Conservation (phyloP, 2,113 vertebrate genomes). For the Climacteris rufus region DNA sequence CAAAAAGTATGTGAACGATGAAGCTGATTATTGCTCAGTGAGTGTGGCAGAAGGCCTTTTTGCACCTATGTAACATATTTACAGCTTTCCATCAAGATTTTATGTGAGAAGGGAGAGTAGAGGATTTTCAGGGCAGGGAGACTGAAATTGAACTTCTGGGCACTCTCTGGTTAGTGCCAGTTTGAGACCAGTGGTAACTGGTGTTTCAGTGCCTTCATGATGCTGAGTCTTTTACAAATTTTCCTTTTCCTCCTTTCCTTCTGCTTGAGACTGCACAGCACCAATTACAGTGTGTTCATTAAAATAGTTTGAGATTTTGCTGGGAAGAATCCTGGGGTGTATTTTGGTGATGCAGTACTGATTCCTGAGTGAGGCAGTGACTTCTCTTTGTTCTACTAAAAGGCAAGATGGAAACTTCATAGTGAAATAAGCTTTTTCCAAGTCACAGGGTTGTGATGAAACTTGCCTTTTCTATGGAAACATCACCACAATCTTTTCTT, state of each 20-base stretch:
- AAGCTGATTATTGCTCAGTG: neutral
- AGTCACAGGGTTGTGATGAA: neutral
- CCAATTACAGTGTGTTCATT: neutral
- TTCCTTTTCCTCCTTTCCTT: neutral
- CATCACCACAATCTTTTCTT: neutral
- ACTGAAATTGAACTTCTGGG: neutral
- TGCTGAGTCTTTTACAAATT: neutral
- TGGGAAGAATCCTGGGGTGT: neutral
- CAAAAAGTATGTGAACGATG: neutral
- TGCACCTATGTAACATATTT: neutral
- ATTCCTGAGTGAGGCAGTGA: neutral
- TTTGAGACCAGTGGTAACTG: neutral
- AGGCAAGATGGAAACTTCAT: neutral
- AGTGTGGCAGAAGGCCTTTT: neutral
- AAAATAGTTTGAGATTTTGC: neutral
- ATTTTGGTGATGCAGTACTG: neutral
- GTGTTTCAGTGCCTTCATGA: neutral
- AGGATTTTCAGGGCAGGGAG: neutral
- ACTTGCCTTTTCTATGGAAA: neutral
- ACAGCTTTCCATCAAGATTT: neutral
- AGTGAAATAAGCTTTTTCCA: neutral
- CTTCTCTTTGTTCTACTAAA: neutral
- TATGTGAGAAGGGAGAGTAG: neutral
- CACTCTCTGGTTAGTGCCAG: neutral
- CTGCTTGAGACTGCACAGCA: neutral